Percentiles rank a stretch among this genome's conserved stretches.
Conservation (phyloP, 2,797 vertebrate species). For the Myripristis jacobus region DNA sequence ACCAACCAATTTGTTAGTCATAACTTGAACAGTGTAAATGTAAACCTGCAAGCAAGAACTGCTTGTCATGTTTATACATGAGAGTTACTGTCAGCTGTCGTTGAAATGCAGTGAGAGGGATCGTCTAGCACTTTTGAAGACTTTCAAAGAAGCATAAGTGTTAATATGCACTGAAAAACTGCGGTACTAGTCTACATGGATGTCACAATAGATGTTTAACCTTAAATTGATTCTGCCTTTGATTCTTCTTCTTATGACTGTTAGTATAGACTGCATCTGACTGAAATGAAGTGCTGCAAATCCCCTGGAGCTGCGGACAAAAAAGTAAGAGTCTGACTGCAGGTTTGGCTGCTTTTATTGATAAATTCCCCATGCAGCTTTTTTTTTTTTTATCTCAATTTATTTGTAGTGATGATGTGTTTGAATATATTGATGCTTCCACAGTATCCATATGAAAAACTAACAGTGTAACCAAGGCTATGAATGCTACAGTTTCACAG, state of each 20-base stretch:
- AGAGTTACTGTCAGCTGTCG: too few species aligned
- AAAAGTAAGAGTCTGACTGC: conserved; percentile 57
- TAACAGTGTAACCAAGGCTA: not conserved
- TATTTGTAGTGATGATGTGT: not conserved
- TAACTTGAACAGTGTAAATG: not conserved
- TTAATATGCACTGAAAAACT: too few species aligned
- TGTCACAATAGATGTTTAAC: not conserved
- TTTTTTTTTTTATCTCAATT: conserved; percentile 23
- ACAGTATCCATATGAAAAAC: not conserved
- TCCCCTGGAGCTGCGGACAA: conserved; percentile 46
- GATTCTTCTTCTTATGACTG: not conserved
- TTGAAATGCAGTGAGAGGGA: too few species aligned
- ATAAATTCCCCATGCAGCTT: conserved; percentile 57
- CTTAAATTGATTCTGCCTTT: not conserved
- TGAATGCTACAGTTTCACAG: not conserved
- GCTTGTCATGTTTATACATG: too few species aligned
- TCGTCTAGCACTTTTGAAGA: too few species aligned
- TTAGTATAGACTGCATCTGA: not conserved
- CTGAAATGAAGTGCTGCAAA: not conserved
- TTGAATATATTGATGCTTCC: conserved; percentile 51
- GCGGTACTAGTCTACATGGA: too few species aligned
- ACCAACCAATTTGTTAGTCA: not conserved
- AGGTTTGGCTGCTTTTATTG: conserved; percentile 70
- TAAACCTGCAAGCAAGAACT: too few species aligned
- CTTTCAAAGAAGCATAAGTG: too few species aligned